Conservation (phyloP, 2,888 invertebrate genomes). For the Dryococelus australis region DNA sequence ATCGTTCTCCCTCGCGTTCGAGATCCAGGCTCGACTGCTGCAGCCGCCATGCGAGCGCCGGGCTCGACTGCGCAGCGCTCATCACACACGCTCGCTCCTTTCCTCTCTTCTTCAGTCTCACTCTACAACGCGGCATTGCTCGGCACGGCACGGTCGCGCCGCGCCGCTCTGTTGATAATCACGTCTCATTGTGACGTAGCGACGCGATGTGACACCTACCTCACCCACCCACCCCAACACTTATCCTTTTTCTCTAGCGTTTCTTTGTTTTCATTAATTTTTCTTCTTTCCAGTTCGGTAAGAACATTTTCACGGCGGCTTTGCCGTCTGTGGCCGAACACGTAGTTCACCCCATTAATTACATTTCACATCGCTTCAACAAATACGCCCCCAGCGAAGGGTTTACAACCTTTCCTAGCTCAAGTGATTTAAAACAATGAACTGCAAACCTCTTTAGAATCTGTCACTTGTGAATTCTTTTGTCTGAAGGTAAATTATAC, state of each 20-base stretch:
- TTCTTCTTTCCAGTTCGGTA: not conserved
- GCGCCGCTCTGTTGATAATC: conserved; percentile 39
- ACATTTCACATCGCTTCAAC: not conserved
- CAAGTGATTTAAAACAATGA: not conserved
- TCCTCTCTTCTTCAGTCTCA: not conserved
- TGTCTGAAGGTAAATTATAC: not conserved
- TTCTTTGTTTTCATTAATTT: not conserved
- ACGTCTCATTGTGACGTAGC: conserved; percentile 48
- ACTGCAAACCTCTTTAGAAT: not conserved
- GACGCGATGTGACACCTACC: conserved; percentile 46
- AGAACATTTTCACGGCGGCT: not conserved
- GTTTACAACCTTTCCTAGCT: not conserved
- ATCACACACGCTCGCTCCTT: not conserved
- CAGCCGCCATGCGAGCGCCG: conserved; percentile 35
- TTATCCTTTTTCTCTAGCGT: not conserved
- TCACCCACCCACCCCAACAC: conserved; percentile 13
- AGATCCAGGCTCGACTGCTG: conserved; percentile 39
- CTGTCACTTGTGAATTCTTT: not conserved
- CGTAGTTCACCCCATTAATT: conserved; percentile 10
- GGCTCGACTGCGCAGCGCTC: conserved; percentile 42
- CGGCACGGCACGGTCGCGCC: conserved; percentile 42
- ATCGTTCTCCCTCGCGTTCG: conserved; percentile 42
- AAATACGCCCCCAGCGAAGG: not conserved
- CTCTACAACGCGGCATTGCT: conserved; percentile 33
- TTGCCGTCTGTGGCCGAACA: not conserved